Evolutionary conservation across 2,888 invertebrate species (phyloP).

Genomic region (Leptinotarsa rubiginosa): DNA sequence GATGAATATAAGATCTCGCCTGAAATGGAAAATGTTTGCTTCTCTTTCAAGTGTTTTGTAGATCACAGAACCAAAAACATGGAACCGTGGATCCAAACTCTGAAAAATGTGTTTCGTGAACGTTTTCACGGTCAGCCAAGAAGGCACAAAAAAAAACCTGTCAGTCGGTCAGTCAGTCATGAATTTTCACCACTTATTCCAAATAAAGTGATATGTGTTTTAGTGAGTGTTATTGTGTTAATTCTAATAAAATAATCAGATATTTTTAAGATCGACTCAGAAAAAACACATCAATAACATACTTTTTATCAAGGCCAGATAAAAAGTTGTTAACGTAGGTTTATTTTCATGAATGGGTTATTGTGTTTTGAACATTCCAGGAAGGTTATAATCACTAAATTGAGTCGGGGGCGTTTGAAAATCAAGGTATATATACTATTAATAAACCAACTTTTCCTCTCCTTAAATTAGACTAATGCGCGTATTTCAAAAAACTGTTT

Average conservation of each 20-base stretch:
- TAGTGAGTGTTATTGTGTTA: neutral
- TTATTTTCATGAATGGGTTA: constrained; percentile 1
- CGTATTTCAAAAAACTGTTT: constrained; percentile 15
- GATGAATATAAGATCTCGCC: too few relatives aligned
- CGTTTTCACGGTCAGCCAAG: too few relatives aligned
- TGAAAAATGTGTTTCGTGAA: too few relatives aligned
- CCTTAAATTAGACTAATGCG: constrained; percentile 19
- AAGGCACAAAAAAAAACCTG: too few relatives aligned
- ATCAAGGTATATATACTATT: constrained; percentile 26
- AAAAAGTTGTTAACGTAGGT: neutral
- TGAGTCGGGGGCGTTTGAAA: constrained; percentile 17
- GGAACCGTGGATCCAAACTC: too few relatives aligned
- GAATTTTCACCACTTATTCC: neutral
- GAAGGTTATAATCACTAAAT: constrained; percentile 16
- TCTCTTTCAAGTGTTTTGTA: too few relatives aligned
- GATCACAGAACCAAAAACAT: too few relatives aligned
- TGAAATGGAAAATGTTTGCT: too few relatives aligned
- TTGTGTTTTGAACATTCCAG: constrained; percentile 8
- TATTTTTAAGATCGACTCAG: neutral
- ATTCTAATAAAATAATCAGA: neutral
- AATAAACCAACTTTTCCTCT: constrained; percentile 17
- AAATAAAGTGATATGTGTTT: neutral
- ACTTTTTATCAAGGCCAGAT: too few relatives aligned
- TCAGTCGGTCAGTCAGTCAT: too few relatives aligned
- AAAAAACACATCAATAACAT: neutral